Conservation (phyloP, 1,140 invertebrate species). For the Anastrepha ludens region DNA sequence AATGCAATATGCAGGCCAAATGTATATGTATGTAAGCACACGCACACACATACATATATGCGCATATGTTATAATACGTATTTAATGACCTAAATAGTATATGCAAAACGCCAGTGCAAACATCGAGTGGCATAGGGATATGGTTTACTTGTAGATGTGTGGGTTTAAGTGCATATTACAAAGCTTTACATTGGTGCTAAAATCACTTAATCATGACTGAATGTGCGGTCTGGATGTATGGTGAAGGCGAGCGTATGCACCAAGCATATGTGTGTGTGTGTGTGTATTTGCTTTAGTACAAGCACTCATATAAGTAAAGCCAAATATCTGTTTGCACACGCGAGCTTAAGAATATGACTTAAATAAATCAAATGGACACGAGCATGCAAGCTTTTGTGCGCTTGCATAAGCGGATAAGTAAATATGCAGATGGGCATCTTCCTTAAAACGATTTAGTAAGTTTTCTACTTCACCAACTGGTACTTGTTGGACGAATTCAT, state of each 20-base stretch:
- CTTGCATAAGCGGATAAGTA: neutral
- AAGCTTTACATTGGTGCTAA: slow-evolving; percentile 34
- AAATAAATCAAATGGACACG: slow-evolving; percentile 40
- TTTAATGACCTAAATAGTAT: slow-evolving; percentile 19
- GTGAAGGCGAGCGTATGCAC: neutral
- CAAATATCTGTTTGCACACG: neutral
- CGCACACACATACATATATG: neutral
- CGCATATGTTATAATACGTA: slow-evolving; percentile 6
- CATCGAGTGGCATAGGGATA: neutral
- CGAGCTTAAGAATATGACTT: slow-evolving; percentile 42
- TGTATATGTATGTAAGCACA: neutral
- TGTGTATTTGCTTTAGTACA: neutral
- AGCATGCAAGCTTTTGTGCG: neutral
- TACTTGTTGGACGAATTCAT: too few relatives aligned
- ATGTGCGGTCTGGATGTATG: slow-evolving; percentile 17
- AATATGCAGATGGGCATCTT: neutral
- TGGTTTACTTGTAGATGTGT: neutral
- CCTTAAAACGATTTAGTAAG: too few relatives aligned
- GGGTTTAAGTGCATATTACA: neutral
- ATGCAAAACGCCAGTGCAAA: neutral
- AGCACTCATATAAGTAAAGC: neutral
- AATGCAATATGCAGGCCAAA: neutral
- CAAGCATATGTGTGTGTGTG: neutral
- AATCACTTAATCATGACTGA: slow-evolving; percentile 52
- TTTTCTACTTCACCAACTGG: too few relatives aligned